phyloP scores from a whole-genome alignment of 2,888 invertebrate genomes.

The Dorcus parallelipipedus region DNA sequence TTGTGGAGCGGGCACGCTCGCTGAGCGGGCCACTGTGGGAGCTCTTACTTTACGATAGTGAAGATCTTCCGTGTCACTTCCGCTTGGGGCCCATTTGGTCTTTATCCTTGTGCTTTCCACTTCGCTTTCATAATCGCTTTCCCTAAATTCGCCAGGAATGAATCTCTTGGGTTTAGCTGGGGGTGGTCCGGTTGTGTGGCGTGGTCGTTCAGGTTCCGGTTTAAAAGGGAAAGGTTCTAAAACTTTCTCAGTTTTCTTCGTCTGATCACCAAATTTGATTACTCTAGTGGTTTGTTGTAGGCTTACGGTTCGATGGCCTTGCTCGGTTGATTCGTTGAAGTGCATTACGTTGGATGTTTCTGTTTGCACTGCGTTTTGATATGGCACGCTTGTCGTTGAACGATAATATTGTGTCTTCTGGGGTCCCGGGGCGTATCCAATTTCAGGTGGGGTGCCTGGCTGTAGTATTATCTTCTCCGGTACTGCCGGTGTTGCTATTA shows the following conservation, averaged over 20 bases:
- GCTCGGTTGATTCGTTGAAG: slow-evolving; percentile 67
- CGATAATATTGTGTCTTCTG: slow-evolving; percentile 54
- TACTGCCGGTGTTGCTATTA: slow-evolving; percentile 41
- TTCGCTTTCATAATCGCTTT: slow-evolving; percentile 70
- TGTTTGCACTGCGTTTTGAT: slow-evolving; percentile 61
- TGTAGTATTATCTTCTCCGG: slow-evolving; percentile 48
- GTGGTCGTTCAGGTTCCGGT: slow-evolving; percentile 42
- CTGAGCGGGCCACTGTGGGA: slow-evolving; percentile 52
- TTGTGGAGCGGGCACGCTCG: slow-evolving; percentile 51
- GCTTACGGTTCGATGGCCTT: slow-evolving; percentile 61
- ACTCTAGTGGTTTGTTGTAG: slow-evolving; percentile 67
- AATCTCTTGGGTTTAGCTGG: slow-evolving; percentile 63
- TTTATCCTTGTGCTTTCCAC: slow-evolving; percentile 59
- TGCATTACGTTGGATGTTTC: slow-evolving; percentile 68
- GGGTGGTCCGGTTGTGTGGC: slow-evolving; percentile 46
- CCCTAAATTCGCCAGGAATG: slow-evolving; percentile 61
- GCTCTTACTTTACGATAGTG: slow-evolving; percentile 61
- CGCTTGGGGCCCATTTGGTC: slow-evolving; percentile 62
- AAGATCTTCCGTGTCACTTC: slow-evolving; percentile 56
- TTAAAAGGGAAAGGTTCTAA: slow-evolving; percentile 3
- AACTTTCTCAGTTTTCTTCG: slow-evolving; percentile 41
- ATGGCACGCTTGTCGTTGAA: slow-evolving; percentile 55
- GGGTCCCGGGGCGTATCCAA: slow-evolving; percentile 55
- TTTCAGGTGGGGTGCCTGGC: slow-evolving; percentile 58
- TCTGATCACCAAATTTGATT: slow-evolving; percentile 62